Evolutionary conservation across 2,888 invertebrate genomes (phyloP), one percentile per base, ranked within the genome.

Genomic region (Troides oblongomaculatus): DNA sequence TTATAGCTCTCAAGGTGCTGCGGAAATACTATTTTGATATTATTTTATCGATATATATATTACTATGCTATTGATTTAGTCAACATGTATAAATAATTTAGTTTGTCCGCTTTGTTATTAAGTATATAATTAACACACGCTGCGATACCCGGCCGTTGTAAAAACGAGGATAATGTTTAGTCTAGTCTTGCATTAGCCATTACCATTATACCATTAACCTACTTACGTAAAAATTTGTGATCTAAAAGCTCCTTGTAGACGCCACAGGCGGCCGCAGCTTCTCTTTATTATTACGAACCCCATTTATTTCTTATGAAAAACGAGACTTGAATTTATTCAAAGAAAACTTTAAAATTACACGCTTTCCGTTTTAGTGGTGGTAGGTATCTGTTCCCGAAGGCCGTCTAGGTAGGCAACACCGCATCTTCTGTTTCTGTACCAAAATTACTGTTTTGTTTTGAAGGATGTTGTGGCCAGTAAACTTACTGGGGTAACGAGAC

Each of bases 171-270:
- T 23, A 58, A 23, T 23, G 57, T 58, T n/a, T 21, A 58, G 57
- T 58, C 57, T 56, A 21, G 21, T 58, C 62, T 43, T 21, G 39
- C 36, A 62, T 62, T 62, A 62, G 43, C 62, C 39, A 23, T 8
- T 43, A 39, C 62, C 62, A 61, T 62, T 62, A 66, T 53, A 60
- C 30, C 53, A 62, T 62, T 50, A 56, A 50, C 62, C 62, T 39
- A 58, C 57, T 62, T 57, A 62, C 30, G 21, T 53, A 21, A 64
- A 68, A 60, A 46, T 14, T 60, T 60, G 39, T 53, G 30, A 39
- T 39, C 50, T 68, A 66, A 69, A 66, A 66, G 58, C 65, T 53
- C 62, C 62, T 17, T 50, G 69, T 65, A 62, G 21, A 66, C 56
- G 46, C 68, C 4, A 58, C 69, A 57, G 69, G 69, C 46, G 62